These are phyloP conservation scores for Drosophila subpulchrella DNA, from an alignment of 1,140 invertebrate species.

Conservation along the genomic window DNA sequence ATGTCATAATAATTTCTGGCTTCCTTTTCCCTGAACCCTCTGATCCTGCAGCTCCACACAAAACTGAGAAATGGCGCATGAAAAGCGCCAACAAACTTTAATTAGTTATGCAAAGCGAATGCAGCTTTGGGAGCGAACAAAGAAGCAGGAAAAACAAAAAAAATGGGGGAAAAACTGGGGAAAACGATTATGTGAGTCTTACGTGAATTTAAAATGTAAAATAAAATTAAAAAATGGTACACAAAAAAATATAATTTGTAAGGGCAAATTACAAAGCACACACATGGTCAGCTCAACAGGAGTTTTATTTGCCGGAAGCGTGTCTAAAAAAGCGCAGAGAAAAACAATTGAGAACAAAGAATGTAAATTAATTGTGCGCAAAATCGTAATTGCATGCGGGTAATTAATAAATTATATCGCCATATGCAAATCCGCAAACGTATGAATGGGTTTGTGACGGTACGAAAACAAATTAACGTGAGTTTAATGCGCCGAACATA, in stretches of 20 bases:
- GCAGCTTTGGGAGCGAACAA: slow-evolving; percentile 55
- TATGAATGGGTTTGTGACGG: slow-evolving; percentile 20
- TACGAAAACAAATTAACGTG: slow-evolving; percentile 66
- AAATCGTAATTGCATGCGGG: slow-evolving; percentile 64
- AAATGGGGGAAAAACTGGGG: slow-evolving; percentile 27
- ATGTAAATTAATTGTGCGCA: slow-evolving; percentile 52
- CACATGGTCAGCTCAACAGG: slow-evolving; percentile 2
- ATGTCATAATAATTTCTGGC: slow-evolving; percentile 73
- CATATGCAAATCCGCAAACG: slow-evolving; percentile 50
- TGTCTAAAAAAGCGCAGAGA: slow-evolving; percentile 8
- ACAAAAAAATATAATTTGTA: neutral
- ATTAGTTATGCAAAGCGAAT: slow-evolving; percentile 78
- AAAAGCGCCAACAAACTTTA: slow-evolving; percentile 73
- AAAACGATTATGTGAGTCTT: slow-evolving; percentile 32
- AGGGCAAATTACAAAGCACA: slow-evolving; percentile 11
- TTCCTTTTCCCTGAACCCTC: slow-evolving; percentile 25
- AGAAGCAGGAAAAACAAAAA: slow-evolving; percentile 29
- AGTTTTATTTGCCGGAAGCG: slow-evolving; percentile 7
- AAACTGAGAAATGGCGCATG: slow-evolving; percentile 68
- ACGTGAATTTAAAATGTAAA: slow-evolving; percentile 54
- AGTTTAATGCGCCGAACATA: slow-evolving; percentile 55
- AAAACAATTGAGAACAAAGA: slow-evolving; percentile 29
- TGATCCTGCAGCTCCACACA: slow-evolving; percentile 21
- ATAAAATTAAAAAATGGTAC: slow-evolving; percentile 1
- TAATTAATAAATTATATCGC: slow-evolving; percentile 70